phyloP scores from a whole-genome alignment of 2,888 invertebrate species.

The Eledone cirrhosa region DNA sequence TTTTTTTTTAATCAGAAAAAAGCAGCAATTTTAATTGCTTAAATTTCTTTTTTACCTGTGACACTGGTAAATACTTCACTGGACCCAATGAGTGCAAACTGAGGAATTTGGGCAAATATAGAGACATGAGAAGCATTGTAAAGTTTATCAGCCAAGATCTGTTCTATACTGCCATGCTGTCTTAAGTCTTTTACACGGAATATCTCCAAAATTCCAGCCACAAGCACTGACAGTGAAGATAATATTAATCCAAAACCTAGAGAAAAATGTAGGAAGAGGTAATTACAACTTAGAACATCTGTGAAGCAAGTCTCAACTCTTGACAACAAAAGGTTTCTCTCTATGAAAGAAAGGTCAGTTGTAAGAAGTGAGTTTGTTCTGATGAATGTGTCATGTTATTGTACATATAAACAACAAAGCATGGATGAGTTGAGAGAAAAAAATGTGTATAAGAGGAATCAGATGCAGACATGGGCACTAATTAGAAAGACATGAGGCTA shows the following conservation, averaged over 20 bases:
- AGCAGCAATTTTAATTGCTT: too few species aligned
- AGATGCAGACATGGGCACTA: too few species aligned
- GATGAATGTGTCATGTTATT: too few species aligned
- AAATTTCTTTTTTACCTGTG: conserved; percentile 44
- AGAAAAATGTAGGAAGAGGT: not conserved
- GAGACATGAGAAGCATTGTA: conserved; percentile 55
- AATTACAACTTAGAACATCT: not conserved
- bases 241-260: conserved; percentile 57
- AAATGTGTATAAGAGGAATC: too few species aligned
- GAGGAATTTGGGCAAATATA: conserved; percentile 56
- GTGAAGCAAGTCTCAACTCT: too few species aligned
- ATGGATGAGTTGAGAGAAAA: too few species aligned
- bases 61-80: conserved; percentile 60
- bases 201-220: conserved; percentile 59
- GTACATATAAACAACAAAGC: too few species aligned
- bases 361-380: too few species aligned
- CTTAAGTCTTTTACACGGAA: conserved; percentile 47
- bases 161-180: conserved; percentile 43
- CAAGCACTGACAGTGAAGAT: conserved; percentile 48
- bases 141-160: conserved; percentile 45
- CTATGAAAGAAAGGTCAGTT: too few species aligned
- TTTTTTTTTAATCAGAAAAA: too few species aligned
- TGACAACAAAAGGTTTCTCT: too few species aligned
- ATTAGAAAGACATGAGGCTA: too few species aligned
- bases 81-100: conserved; percentile 58